These are phyloP conservation scores for Temnothorax unifasciatus DNA, from an alignment of 2,888 invertebrate species.

Conservation along the genomic window DNA sequence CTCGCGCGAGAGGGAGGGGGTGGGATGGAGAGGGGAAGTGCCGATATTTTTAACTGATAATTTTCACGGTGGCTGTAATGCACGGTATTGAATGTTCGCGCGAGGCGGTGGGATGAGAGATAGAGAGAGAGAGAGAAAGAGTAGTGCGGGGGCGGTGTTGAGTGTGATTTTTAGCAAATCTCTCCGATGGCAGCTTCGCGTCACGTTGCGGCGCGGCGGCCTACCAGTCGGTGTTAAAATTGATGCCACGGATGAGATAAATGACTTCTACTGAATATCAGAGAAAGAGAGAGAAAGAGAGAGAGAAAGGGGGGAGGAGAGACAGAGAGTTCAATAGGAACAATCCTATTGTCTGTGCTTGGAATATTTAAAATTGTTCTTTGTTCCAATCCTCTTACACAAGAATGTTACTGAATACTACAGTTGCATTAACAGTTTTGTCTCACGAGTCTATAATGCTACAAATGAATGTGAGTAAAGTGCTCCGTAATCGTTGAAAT, in stretches of 20 bases:
- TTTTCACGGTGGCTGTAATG: not conserved
- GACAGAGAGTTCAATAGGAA: not conserved
- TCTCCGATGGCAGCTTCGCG: not conserved
- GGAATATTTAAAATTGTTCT: slow-evolving; percentile 25
- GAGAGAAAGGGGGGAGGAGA: not conserved
- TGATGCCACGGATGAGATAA: slow-evolving; percentile 5
- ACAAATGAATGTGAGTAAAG: slow-evolving; percentile 19
- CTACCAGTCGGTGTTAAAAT: slow-evolving; percentile 25
- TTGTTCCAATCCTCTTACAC: slow-evolving; percentile 6
- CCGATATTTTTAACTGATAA: not conserved
- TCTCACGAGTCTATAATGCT: not conserved
- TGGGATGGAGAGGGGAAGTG: not conserved
- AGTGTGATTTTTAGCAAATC: slow-evolving; percentile 44
- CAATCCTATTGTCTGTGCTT: not conserved
- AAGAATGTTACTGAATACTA: not conserved
- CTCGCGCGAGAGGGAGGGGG: not conserved
- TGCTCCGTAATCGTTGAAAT: not conserved
- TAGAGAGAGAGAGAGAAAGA: not conserved
- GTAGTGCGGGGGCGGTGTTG: slow-evolving; percentile 2
- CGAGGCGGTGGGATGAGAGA: not conserved
- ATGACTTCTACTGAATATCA: not conserved
- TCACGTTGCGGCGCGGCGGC: not conserved
- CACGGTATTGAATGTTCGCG: slow-evolving; percentile 15
- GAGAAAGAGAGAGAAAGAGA: not conserved
- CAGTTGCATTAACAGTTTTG: not conserved